A percentile compares a stretch with the other conserved stretches of the same genome.
These are phyloP conservation scores for Proctacanthus coquilletti DNA, from an alignment of 1,140 invertebrate genomes.

Conservation along the genomic window DNA sequence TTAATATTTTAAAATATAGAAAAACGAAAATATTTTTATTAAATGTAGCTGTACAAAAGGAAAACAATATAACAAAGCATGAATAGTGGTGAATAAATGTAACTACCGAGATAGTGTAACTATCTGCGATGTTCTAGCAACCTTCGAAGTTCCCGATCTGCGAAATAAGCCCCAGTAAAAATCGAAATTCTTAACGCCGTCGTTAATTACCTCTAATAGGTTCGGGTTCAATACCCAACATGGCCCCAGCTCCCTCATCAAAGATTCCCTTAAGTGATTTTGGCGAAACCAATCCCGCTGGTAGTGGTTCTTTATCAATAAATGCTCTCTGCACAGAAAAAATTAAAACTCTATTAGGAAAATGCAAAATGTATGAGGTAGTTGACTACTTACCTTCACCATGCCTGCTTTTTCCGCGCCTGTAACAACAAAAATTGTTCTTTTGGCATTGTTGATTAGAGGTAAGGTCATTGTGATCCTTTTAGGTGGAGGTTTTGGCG, in stretches of 20 bases:
- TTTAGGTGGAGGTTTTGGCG: slow-evolving; percentile 85
- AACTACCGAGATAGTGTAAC: background rate
- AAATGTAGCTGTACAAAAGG: no score
- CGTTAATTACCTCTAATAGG: background rate
- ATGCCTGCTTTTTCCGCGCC: slow-evolving; percentile 80
- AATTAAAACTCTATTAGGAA: no score
- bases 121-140: no score
- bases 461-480: slow-evolving; percentile 88
- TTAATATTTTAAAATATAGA: no score
- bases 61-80: no score
- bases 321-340: slow-evolving; percentile 6
- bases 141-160: no score
- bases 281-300: slow-evolving; percentile 8
- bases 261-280: slow-evolving; percentile 6
- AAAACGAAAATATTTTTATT: no score
- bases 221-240: no score
- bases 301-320: slow-evolving; percentile 7
- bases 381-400: slow-evolving; percentile 50
- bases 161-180: no score
- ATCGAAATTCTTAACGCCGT: background rate
- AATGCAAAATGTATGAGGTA: no score
- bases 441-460: slow-evolving; percentile 75
- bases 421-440: slow-evolving; percentile 68
- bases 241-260: slow-evolving; percentile 8
- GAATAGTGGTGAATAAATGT: background rate